Percentiles rank a stretch among this genome's conserved stretches.
phyloP scores from a whole-genome alignment of 2,113 vertebrate genomes.

The Rana temporaria region DNA sequence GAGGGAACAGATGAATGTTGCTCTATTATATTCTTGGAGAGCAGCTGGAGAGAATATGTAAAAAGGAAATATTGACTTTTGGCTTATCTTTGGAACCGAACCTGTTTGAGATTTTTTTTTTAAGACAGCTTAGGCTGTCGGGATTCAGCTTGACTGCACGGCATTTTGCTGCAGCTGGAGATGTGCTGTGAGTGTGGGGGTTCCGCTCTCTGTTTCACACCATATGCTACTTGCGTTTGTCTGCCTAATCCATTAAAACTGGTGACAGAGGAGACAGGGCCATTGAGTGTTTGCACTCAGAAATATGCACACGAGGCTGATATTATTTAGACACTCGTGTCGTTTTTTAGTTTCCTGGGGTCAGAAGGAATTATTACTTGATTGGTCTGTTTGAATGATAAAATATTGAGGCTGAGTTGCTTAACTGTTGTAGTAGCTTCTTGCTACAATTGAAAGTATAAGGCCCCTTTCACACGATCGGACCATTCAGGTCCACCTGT shows the following conservation, averaged over 20 bases:
- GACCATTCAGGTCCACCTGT: no score
- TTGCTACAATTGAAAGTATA: no score
- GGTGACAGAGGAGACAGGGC: not conserved
- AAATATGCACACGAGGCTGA: not conserved
- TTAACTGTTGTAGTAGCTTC: no score
- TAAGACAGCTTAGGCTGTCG: not conserved
- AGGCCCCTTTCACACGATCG: no score
- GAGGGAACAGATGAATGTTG: conserved; percentile 28
- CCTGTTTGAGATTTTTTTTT: conserved; percentile 13
- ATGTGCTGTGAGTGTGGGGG: not conserved
- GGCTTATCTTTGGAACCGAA: conserved; percentile 11
- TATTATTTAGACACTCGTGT: no score
- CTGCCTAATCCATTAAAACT: conserved; percentile 24
- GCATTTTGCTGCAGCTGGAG: not conserved
- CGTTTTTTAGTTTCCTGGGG: no score
- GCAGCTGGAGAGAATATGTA: conserved; percentile 49
- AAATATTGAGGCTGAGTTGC: no score
- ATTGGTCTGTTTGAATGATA: no score
- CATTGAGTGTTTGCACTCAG: not conserved
- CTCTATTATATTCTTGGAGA: conserved; percentile 47
- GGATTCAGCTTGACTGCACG: not conserved
- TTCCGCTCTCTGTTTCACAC: not conserved
- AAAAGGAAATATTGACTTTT: conserved; percentile 45
- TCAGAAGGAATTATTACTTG: no score
- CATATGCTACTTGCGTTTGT: conserved; percentile 14